Percentiles rank a stretch among this genome's conserved stretches.
Evolutionary conservation across 2,888 invertebrate species (phyloP).

Genomic region (Drosophila kanekoi): DNA sequence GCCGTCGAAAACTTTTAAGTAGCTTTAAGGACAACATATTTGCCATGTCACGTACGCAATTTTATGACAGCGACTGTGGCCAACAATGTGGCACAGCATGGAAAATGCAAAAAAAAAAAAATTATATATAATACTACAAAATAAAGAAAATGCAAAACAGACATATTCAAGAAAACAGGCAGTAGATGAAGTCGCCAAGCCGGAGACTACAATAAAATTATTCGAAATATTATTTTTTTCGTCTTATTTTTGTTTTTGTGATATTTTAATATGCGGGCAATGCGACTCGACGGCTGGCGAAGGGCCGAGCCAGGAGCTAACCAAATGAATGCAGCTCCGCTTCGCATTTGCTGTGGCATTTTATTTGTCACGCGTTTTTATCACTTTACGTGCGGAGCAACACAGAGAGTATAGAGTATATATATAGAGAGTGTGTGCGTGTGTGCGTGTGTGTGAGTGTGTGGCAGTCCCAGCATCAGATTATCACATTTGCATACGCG

Average conservation of each 20-base stretch:
- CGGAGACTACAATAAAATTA: conserved; percentile 75
- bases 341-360: conserved; percentile 63
- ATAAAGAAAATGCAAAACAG: conserved; percentile 6
- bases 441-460: conserved; percentile 25
- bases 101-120: background rate
- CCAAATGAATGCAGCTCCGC: conserved; percentile 67
- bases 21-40: conserved; percentile 36
- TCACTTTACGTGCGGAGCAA: conserved; percentile 75
- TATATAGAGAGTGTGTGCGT: background rate
- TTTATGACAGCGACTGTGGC: conserved; percentile 71
- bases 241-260: conserved; percentile 26
- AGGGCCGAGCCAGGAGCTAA: conserved; percentile 26
- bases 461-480: conserved; percentile 66
- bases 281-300: conserved; percentile 22
- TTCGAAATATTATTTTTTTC: conserved; percentile 55
- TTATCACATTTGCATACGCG: conserved; percentile 82
- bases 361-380: conserved; percentile 82
- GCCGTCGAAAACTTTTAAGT: conserved; percentile 33
- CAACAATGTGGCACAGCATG: conserved; percentile 58
- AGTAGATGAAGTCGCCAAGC: conserved; percentile 57
- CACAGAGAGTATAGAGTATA: conserved; percentile 10
- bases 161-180: conserved; percentile 24
- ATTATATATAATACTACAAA: conserved; percentile 7
- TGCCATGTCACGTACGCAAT: conserved; percentile 66
- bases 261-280: conserved; percentile 73